Conservation (phyloP, 2,113 vertebrate species). For the Panthera uncia region DNA sequence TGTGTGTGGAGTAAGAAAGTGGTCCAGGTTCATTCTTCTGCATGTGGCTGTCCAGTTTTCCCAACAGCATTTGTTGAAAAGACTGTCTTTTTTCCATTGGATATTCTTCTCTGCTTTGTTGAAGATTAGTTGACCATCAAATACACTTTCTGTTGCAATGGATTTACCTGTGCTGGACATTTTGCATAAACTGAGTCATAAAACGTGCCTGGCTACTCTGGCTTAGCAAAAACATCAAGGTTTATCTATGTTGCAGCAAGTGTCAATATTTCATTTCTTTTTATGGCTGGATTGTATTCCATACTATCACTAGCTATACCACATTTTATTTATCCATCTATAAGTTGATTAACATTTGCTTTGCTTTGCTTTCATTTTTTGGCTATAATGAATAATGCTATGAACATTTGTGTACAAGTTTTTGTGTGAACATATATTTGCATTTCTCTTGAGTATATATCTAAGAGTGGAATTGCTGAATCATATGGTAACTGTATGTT, state of each 20-base stretch:
- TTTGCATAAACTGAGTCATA: not conserved
- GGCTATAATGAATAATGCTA: not conserved
- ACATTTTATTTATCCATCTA: not conserved
- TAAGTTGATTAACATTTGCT: not conserved
- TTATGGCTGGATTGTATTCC: not conserved
- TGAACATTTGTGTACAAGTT: not conserved
- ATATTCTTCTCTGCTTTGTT: too few species aligned
- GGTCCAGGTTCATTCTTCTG: too few species aligned
- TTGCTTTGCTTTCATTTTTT: constrained; percentile 9
- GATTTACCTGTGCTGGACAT: not conserved
- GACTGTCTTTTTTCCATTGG: too few species aligned
- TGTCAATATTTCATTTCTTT: not conserved
- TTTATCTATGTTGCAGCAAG: not conserved
- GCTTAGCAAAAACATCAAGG: not conserved
- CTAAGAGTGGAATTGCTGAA: not conserved
- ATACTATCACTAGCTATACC: not conserved
- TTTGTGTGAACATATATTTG: not conserved
- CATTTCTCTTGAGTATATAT: constrained; percentile 9
- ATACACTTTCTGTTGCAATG: not conserved
- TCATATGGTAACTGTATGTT: not conserved
- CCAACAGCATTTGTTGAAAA: too few species aligned
- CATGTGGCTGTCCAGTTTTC: too few species aligned
- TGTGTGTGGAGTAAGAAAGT: too few species aligned
- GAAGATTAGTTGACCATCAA: too few species aligned
- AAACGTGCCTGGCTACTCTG: not conserved